Evolutionary conservation across 30 jellyfish, hydroid and myxozoan species (phyloP).

Genomic region (Morbakka virulenta): DNA sequence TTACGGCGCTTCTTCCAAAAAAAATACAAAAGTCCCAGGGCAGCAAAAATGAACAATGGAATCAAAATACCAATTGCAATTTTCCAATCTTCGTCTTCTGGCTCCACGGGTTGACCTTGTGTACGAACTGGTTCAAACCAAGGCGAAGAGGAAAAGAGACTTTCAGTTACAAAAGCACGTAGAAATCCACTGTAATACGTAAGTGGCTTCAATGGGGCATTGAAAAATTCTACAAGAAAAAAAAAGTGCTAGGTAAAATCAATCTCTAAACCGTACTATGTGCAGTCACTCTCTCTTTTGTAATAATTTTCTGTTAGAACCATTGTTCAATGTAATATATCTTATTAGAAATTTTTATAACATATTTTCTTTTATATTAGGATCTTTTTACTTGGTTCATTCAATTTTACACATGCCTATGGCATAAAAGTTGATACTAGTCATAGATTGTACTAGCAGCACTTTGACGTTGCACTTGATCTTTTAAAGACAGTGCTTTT

Average conservation of each 20-base stretch:
- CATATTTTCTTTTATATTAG: too few species aligned
- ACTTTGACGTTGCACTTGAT: too few species aligned
- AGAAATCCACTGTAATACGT: slow-evolving; percentile 22
- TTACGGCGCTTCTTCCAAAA: background rate
- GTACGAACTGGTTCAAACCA: slow-evolving; percentile 24
- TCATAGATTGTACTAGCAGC: too few species aligned
- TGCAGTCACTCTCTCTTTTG: slow-evolving; percentile 31
- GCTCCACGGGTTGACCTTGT: slow-evolving; percentile 1
- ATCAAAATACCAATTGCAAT: slow-evolving; percentile 48
- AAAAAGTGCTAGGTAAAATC: background rate
- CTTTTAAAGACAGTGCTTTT: too few species aligned
- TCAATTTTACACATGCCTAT: too few species aligned
- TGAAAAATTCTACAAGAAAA: slow-evolving; percentile 21
- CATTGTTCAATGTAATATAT: too few species aligned
- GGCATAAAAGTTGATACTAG: too few species aligned
- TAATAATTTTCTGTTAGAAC: slow-evolving; percentile 4
- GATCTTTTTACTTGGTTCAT: too few species aligned
- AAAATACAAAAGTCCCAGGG: slow-evolving; percentile 5
- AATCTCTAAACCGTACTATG: background rate
- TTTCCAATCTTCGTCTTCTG: slow-evolving; percentile 27
- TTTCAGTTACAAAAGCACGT: slow-evolving; percentile 22
- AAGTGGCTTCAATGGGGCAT: slow-evolving; percentile 38
- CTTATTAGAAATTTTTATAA: too few species aligned
- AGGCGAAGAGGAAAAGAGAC: slow-evolving; percentile 4
- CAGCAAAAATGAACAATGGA: slow-evolving; percentile 8